Evolutionary conservation across 2,113 vertebrate species (phyloP).

Genomic region (Accipiter cooperii): DNA sequence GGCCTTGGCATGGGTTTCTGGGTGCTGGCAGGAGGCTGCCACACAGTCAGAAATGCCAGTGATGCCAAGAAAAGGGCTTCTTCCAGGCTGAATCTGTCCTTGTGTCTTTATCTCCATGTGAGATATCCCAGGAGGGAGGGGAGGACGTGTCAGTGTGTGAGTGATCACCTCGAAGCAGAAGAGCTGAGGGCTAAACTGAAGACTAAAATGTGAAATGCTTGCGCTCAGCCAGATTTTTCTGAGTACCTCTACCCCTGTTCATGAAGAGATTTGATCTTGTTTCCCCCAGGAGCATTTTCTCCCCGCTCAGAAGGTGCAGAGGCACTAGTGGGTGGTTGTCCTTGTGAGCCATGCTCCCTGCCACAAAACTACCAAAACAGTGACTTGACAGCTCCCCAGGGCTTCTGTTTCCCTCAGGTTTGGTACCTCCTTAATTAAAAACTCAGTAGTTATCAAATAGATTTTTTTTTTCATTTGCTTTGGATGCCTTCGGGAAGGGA

Average conservation of each 20-base stretch:
- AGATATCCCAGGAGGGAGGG: not conserved
- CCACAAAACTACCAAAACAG: not conserved
- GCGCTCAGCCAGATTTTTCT: not conserved
- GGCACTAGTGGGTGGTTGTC: not conserved
- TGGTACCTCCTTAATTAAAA: not conserved
- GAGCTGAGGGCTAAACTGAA: not conserved
- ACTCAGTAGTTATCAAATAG: not conserved
- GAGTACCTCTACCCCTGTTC: not conserved
- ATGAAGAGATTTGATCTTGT: not conserved
- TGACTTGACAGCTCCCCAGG: not conserved
- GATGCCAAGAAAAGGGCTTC: rapidly evolving
- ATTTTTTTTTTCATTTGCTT: not conserved
- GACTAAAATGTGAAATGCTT: not conserved
- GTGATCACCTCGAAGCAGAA: rapidly evolving
- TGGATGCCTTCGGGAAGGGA: not conserved
- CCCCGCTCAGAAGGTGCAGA: not conserved
- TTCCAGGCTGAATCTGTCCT: not conserved
- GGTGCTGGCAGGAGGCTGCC: not conserved
- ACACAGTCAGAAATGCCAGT: not conserved
- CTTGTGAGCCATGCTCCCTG: not conserved
- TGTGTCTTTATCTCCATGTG: not conserved
- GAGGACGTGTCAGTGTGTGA: not conserved
- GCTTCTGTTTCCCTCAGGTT: not conserved
- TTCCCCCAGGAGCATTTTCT: not conserved
- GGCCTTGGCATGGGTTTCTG: not conserved